Conservation (phyloP, 2,113 vertebrate species). For the Sphaerodactylus townsendi region DNA sequence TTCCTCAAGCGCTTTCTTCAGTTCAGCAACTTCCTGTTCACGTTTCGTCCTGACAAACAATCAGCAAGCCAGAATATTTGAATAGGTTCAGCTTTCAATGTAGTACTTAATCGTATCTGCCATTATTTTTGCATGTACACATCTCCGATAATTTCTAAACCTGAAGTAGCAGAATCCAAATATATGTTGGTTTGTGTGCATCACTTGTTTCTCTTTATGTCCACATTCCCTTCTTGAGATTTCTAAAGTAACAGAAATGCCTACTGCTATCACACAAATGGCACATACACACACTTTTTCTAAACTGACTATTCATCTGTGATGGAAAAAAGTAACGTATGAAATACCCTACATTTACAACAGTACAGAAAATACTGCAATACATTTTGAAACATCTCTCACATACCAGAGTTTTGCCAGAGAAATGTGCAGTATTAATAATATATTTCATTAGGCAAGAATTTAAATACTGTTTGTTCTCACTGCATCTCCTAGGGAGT, state of each 20-base stretch:
- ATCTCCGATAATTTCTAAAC: background rate
- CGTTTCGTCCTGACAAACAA: conserved; percentile 84
- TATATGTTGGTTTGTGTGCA: background rate
- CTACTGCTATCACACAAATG: background rate
- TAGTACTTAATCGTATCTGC: background rate
- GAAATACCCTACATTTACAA: background rate
- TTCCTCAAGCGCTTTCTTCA: conserved; percentile 97
- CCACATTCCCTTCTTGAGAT: background rate
- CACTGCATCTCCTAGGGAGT: background rate
- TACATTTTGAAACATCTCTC: background rate
- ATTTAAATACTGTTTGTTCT: background rate
- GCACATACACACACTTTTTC: background rate
- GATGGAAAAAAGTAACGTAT: background rate
- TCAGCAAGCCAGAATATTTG: background rate
- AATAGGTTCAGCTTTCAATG: background rate
- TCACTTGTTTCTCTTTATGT: background rate
- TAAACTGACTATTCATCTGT: background rate
- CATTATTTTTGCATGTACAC: background rate
- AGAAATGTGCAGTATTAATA: background rate
- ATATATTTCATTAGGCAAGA: background rate
- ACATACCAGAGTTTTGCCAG: background rate
- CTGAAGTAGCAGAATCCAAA: background rate
- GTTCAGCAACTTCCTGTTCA: conserved; percentile 95
- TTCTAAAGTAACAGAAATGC: background rate
- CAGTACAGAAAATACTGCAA: background rate